phyloP scores from a whole-genome alignment of 2,888 invertebrate species.

The Epsilonema sp. region DNA sequence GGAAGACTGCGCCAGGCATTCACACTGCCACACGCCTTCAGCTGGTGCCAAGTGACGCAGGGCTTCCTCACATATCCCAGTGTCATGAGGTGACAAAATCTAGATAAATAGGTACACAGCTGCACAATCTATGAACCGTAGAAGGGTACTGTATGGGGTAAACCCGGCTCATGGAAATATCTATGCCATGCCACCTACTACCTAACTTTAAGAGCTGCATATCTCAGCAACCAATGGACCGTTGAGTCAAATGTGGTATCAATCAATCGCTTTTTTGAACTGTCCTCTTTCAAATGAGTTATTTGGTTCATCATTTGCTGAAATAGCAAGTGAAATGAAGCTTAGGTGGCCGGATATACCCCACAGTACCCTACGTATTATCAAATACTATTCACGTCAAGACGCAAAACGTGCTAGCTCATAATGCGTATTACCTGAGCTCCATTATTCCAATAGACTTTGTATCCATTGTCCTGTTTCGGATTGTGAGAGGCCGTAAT shows the following conservation, averaged over 20 bases:
- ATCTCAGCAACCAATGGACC: too few relatives aligned
- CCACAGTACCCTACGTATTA: too few relatives aligned
- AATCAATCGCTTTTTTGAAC: too few relatives aligned
- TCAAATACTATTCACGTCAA: constrained; percentile 3
- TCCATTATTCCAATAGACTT: constrained; percentile 81
- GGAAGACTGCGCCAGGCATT: constrained; percentile 38
- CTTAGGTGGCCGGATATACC: too few relatives aligned
- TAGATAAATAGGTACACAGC: constrained; percentile 31
- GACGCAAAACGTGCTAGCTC: neutral
- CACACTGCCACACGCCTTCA: constrained; percentile 52
- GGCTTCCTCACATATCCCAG: constrained; percentile 58
- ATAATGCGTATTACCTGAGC: constrained; percentile 42
- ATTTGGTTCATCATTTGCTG: too few relatives aligned
- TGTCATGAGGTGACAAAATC: constrained; percentile 77
- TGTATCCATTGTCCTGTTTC: constrained; percentile 86
- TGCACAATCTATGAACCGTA: neutral
- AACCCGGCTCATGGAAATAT: constrained; percentile 11
- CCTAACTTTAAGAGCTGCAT: too few relatives aligned
- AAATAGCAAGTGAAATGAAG: too few relatives aligned
- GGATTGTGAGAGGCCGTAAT: constrained; percentile 90
- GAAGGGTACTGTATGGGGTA: too few relatives aligned
- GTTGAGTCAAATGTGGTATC: too few relatives aligned
- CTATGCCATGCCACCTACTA: neutral
- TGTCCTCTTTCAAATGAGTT: too few relatives aligned
- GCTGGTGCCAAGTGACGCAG: constrained; percentile 53